Evolutionary conservation across 2,888 invertebrate genomes (phyloP).

Genomic region (Tribolium freemani): DNA sequence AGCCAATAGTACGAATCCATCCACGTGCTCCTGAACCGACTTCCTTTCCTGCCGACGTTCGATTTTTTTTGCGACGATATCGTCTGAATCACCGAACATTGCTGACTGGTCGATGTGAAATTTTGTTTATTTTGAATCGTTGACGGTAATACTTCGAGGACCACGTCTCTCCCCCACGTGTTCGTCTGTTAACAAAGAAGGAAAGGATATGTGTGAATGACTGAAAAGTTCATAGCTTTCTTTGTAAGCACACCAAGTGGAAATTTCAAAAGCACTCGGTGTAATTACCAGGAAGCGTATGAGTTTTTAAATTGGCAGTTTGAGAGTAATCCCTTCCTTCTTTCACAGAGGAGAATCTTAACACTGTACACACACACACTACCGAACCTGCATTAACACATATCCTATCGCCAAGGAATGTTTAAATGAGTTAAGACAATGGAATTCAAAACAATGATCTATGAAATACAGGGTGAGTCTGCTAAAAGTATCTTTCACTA

Average conservation of each 20-base stretch:
- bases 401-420: slow-evolving; percentile 50
- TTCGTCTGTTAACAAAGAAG: slow-evolving; percentile 79
- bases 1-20: slow-evolving; percentile 80
- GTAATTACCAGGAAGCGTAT: slow-evolving; percentile 40
- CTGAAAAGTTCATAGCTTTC: slow-evolving; percentile 29
- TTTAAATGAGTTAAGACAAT: neutral
- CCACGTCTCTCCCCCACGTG: slow-evolving; percentile 70
- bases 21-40: slow-evolving; percentile 80
- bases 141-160: slow-evolving; percentile 62
- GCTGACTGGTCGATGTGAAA: slow-evolving; percentile 60
- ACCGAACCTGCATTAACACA: slow-evolving; percentile 57
- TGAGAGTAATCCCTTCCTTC: slow-evolving; percentile 60
- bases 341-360: slow-evolving; percentile 54
- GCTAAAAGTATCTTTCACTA: too few species aligned
- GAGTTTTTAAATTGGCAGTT: neutral
- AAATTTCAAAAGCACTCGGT: neutral
- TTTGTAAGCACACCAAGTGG: slow-evolving; percentile 29
- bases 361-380: slow-evolving; percentile 50
- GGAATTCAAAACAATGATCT: neutral
- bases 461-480: too few species aligned
- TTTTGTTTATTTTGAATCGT: neutral
- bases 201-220: slow-evolving; percentile 71
- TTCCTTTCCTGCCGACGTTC: slow-evolving; percentile 69
- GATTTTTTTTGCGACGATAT: slow-evolving; percentile 29
- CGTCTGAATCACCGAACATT: slow-evolving; percentile 65